These are phyloP conservation scores for Augochlora pura DNA, from an alignment of 1,140 invertebrate genomes.

Conservation along the genomic window DNA sequence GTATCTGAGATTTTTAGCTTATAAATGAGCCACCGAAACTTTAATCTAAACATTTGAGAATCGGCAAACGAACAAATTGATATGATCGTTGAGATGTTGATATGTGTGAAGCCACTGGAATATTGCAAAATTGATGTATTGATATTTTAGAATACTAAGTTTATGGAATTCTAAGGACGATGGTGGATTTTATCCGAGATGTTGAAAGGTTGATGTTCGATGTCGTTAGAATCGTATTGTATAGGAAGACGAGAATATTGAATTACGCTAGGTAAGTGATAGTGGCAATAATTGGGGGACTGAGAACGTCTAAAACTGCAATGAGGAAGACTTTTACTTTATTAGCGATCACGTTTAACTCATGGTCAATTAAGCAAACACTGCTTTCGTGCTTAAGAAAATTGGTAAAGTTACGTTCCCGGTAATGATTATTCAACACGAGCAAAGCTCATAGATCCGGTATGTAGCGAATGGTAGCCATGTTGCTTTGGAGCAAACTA, in stretches of 20 bases:
- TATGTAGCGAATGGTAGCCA: constrained; percentile 39
- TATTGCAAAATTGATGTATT: neutral
- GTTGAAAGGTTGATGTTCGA: neutral
- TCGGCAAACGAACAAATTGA: neutral
- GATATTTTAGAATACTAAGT: neutral
- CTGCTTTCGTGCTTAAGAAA: constrained; percentile 3
- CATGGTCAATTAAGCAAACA: constrained; percentile 7
- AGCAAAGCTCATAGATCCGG: constrained; percentile 23
- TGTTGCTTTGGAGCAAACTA: constrained; percentile 37
- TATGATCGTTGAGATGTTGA: too few relatives aligned
- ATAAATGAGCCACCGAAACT: too few relatives aligned
- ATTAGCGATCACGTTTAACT: neutral
- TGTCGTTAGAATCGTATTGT: neutral
- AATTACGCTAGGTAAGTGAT: too few relatives aligned
- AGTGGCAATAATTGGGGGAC: too few relatives aligned
- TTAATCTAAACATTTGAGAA: neutral
- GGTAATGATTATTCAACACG: neutral
- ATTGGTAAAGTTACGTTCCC: neutral
- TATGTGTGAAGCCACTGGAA: neutral
- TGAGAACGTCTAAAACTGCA: too few relatives aligned
- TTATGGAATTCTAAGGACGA: neutral
- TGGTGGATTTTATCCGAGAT: neutral
- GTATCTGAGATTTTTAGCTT: too few relatives aligned
- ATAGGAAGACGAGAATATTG: neutral
- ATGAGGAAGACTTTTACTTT: neutral